A percentile compares a stretch with the other conserved stretches of the same genome.
These are phyloP conservation scores for Halocynthia roretzi DNA, from an alignment of 23 tunicate species.

Conservation along the genomic window DNA sequence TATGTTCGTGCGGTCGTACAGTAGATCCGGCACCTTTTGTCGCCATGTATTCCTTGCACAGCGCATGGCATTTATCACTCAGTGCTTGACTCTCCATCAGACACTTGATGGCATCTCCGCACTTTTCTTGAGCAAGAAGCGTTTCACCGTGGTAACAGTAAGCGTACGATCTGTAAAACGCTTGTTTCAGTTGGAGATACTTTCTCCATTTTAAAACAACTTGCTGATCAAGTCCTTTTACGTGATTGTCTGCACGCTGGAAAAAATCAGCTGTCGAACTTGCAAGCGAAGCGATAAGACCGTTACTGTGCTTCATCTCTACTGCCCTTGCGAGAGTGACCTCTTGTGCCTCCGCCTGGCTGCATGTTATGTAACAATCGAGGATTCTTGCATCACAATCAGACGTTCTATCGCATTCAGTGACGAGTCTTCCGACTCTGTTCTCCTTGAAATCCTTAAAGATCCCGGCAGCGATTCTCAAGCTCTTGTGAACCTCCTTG, in stretches of 20 bases:
- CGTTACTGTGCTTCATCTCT: conserved; percentile 71
- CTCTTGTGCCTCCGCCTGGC: conserved; percentile 98
- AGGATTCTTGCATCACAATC: conserved; percentile 68
- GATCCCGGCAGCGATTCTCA: conserved; percentile 94
- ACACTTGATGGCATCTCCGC: conserved; percentile 79
- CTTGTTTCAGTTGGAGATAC: conserved; percentile 85
- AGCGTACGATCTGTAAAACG: conserved; percentile 83
- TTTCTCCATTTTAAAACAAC: conserved; percentile 97
- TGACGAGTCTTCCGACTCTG: conserved; percentile 39
- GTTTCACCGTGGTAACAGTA: conserved; percentile 79
- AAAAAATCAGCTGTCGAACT: conserved; percentile 76
- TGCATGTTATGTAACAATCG: conserved; percentile 76
- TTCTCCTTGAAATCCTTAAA: conserved; percentile 83
- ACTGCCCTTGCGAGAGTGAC: conserved; percentile 98
- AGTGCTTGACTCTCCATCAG: conserved; percentile 59
- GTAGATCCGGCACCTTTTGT: conserved; percentile 91
- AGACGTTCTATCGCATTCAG: conserved; percentile 67
- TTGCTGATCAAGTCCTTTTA: conserved; percentile 63
- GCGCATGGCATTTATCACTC: conserved; percentile 32
- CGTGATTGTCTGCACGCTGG: conserved; percentile 71
- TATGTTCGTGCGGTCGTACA: conserved; percentile 79
- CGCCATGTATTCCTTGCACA: conserved; percentile 73
- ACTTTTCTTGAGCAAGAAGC: conserved; percentile 58
- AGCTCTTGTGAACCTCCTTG: conserved; percentile 71
- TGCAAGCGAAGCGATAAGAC: conserved; percentile 85